These are phyloP conservation scores for Leptoclinus maculatus DNA, from an alignment of 2,797 vertebrate genomes.

Conservation along the genomic window DNA sequence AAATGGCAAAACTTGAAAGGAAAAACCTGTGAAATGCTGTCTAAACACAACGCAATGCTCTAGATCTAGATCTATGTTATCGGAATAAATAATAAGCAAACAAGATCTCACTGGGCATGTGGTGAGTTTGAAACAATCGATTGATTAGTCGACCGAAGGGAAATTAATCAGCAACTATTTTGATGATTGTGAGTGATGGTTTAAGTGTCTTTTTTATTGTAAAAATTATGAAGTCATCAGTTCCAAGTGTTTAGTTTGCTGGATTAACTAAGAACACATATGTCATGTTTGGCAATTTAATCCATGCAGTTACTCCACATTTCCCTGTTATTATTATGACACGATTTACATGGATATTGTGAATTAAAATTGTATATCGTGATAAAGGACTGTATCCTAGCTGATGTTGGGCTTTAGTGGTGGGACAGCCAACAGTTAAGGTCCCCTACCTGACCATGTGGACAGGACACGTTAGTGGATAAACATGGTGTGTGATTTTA, in stretches of 20 bases:
- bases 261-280: background rate
- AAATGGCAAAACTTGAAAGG: background rate
- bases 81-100: background rate
- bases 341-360: background rate
- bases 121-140: background rate
- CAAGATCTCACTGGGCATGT: background rate
- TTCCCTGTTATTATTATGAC: background rate
- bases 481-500: background rate
- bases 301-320: background rate
- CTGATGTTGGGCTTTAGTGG: background rate
- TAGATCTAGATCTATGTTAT: background rate
- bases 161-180: background rate
- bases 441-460: slow-evolving; percentile 19
- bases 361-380: background rate
- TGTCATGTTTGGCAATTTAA: background rate
- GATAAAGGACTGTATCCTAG: background rate
- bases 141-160: background rate
- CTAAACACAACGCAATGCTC: background rate
- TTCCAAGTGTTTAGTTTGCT: background rate
- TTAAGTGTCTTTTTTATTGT: background rate
- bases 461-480: slow-evolving; percentile 1
- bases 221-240: background rate
- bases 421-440: background rate
- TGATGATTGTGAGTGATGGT: background rate
- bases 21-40: background rate